Percentiles rank a stretch among this genome's conserved stretches.
Evolutionary conservation across 2,113 vertebrate genomes (phyloP).

Genomic region (Phrynosoma platyrhinos): DNA sequence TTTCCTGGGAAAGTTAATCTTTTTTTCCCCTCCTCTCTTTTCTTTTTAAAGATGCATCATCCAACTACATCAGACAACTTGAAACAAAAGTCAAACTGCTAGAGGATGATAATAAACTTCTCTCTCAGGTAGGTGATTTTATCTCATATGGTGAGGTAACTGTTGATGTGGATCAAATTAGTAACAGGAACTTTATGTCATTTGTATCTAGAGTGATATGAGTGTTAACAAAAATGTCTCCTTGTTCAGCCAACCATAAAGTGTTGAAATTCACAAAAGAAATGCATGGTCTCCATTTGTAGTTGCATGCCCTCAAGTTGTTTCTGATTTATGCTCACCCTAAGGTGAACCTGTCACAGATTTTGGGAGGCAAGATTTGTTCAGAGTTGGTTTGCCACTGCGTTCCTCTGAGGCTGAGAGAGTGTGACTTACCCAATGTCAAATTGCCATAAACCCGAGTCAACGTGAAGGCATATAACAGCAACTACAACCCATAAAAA

Average conservation of each 20-base stretch:
- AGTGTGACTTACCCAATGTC: background rate
- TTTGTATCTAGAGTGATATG: background rate
- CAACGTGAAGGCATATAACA: too few species aligned
- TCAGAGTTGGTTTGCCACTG: background rate
- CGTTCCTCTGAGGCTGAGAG: background rate
- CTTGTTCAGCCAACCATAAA: background rate
- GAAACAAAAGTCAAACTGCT: constrained; percentile 93
- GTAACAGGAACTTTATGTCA: background rate
- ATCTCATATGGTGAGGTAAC: background rate
- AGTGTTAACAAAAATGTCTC: background rate
- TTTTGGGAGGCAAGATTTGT: background rate
- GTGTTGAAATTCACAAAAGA: background rate
- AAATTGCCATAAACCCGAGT: too few species aligned
- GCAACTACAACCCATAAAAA: too few species aligned
- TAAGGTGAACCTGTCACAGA: background rate
- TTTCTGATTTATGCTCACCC: too few species aligned
- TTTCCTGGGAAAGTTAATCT: constrained; percentile 37
- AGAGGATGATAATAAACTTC: constrained; percentile 91
- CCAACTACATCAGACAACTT: constrained; percentile 92
- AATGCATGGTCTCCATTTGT: too few species aligned
- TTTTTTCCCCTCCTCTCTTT: background rate
- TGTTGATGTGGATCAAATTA: background rate
- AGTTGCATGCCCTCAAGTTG: too few species aligned
- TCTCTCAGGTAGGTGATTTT: constrained; percentile 86
- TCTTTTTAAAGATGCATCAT: constrained; percentile 85